These are phyloP conservation scores for Catalaphyllia jardinei DNA, from an alignment of 64 coral and sea anemone species.

Conservation along the genomic window DNA sequence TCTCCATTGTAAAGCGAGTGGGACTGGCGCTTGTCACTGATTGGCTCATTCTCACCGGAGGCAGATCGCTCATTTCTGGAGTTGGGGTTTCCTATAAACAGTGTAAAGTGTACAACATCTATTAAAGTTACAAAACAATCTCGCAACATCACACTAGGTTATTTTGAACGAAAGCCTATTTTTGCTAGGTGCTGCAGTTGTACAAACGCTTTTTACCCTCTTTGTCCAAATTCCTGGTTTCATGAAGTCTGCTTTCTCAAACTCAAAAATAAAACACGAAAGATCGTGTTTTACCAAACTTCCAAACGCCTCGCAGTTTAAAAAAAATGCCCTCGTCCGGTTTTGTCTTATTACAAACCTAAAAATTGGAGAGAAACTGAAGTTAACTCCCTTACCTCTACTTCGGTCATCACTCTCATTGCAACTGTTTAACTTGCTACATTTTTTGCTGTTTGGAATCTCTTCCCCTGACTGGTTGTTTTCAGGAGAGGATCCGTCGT, in stretches of 20 bases:
- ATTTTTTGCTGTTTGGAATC: constrained; percentile 3
- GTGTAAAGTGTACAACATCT: background rate
- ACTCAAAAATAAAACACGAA: too few species aligned
- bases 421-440: background rate
- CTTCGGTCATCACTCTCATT: background rate
- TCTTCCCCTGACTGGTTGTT: constrained; percentile 33
- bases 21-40: constrained; percentile 4
- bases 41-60: background rate
- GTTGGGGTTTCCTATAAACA: background rate
- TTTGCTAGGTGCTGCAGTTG: too few species aligned
- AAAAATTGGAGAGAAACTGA: background rate
- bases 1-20: constrained; percentile 38
- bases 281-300: too few species aligned
- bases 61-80: background rate
- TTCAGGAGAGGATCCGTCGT: constrained; percentile 32
- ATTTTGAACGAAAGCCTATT: too few species aligned
- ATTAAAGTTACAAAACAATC: too few species aligned
- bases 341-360: too few species aligned
- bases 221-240: too few species aligned
- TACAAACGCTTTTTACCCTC: too few species aligned
- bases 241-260: too few species aligned
- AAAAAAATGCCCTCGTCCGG: too few species aligned
- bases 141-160: too few species aligned
- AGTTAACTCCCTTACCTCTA: background rate
- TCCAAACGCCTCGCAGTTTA: too few species aligned